A percentile compares a stretch with the other conserved stretches of the same genome.
These are phyloP conservation scores for Psittacula echo DNA, from an alignment of 2,797 vertebrate genomes.

Conservation along the genomic window DNA sequence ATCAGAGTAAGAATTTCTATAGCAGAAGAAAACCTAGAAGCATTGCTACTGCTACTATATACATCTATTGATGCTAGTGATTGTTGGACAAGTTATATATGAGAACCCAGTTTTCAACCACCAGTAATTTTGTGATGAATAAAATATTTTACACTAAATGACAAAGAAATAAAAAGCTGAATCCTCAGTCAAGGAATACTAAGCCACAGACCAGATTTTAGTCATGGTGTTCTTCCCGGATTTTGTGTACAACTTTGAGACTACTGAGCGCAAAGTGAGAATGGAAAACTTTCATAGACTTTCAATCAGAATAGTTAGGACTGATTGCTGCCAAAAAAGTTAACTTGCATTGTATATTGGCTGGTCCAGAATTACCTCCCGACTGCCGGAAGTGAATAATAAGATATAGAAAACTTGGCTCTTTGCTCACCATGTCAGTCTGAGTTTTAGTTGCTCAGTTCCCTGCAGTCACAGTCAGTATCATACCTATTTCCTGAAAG, in stretches of 20 bases:
- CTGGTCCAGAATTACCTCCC: neutral
- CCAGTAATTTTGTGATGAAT: neutral
- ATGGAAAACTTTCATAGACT: neutral
- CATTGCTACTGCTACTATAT: neutral
- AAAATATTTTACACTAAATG: neutral
- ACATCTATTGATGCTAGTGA: neutral
- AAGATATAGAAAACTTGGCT: neutral
- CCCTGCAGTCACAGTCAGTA: neutral
- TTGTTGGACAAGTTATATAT: neutral
- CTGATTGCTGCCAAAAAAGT: neutral
- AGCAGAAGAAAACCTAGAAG: neutral
- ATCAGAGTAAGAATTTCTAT: neutral
- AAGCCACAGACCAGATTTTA: neutral
- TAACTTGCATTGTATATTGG: neutral
- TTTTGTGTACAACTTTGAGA: neutral
- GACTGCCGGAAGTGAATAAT: neutral
- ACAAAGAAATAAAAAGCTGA: neutral
- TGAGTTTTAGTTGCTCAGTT: neutral
- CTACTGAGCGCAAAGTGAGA: neutral
- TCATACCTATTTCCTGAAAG: neutral
- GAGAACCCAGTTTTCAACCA: neutral
- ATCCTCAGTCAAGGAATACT: neutral
- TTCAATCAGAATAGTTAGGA: neutral
- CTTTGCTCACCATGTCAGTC: rapidly evolving
- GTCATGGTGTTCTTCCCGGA: neutral